Evolutionary conservation across 2,113 vertebrate species (phyloP).

Genomic region (Perca flavescens): DNA sequence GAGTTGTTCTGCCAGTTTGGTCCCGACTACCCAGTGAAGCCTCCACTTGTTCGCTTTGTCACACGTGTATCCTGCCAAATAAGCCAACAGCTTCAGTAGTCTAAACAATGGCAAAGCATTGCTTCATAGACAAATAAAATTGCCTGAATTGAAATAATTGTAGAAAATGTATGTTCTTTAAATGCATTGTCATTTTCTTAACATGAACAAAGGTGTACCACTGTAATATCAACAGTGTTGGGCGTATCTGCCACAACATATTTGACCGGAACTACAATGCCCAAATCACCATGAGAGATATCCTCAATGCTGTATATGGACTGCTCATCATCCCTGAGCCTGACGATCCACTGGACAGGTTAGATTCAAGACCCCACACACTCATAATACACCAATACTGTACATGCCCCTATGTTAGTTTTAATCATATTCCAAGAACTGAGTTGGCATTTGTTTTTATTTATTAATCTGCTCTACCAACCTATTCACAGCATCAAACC

Average conservation of each 20-base stretch:
- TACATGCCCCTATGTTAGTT: background rate
- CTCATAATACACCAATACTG: background rate
- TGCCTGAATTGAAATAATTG: background rate
- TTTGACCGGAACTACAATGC: conserved; percentile 77
- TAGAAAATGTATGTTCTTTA: background rate
- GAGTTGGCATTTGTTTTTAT: too few species aligned
- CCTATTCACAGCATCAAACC: too few species aligned
- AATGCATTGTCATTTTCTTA: conserved; percentile 32
- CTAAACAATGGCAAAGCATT: background rate
- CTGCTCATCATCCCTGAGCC: conserved; percentile 75
- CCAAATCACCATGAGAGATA: conserved; percentile 72
- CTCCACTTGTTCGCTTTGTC: conserved; percentile 69
- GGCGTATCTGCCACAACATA: conserved; percentile 79
- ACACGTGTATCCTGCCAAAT: conserved; percentile 66
- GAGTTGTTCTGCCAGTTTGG: conserved; percentile 77
- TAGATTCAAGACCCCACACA: background rate
- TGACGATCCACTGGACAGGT: conserved; percentile 77
- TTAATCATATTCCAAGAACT: too few species aligned
- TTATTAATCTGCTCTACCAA: too few species aligned
- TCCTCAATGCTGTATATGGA: conserved; percentile 71
- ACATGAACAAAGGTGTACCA: conserved; percentile 70
- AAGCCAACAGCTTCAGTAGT: background rate
- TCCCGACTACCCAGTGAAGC: conserved; percentile 70
- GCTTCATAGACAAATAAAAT: background rate
- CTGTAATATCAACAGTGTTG: conserved; percentile 77